phyloP scores from a whole-genome alignment of 2,113 vertebrate species.

The Xenopus laevis region DNA sequence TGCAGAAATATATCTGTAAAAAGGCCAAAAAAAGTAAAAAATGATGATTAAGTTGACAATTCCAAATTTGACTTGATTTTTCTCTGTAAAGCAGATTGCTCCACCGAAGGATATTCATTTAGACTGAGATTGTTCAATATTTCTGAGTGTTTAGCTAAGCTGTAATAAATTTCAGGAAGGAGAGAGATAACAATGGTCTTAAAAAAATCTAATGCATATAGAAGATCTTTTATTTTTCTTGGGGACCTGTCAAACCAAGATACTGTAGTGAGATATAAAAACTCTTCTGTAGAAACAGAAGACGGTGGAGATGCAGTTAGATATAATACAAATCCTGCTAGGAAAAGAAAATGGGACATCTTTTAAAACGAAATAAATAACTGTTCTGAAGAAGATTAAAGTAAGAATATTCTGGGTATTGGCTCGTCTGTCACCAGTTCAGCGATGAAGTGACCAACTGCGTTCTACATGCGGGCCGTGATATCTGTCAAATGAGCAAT shows the following conservation, averaged over 20 bases:
- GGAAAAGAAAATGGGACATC: no score
- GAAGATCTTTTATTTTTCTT: slow-evolving; percentile 24
- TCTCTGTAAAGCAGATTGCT: slow-evolving; percentile 21
- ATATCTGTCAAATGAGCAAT: no score
- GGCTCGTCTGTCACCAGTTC: no score
- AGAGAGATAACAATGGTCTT: slow-evolving; percentile 23
- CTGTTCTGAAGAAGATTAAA: neutral
- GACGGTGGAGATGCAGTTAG: slow-evolving; percentile 28
- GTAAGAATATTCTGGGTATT: no score
- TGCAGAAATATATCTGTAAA: no score
- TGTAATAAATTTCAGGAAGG: slow-evolving; percentile 25
- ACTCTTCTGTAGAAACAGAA: slow-evolving; percentile 20
- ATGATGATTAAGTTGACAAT: no score
- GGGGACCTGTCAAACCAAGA: slow-evolving; percentile 35
- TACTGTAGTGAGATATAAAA: slow-evolving; percentile 33
- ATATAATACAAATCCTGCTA: no score
- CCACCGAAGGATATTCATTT: slow-evolving; percentile 17
- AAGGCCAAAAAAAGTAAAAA: no score
- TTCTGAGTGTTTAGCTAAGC: slow-evolving; percentile 29
- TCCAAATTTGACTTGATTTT: no score
- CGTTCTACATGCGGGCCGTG: no score
- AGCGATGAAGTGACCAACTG: no score
- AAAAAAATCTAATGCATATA: slow-evolving; percentile 36
- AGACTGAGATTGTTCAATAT: slow-evolving; percentile 28
- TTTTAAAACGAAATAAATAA: no score